Base-by-base conservation (phyloP, 2,888 invertebrate species). In the Galeopsomyia nigrocyanea region DNA sequence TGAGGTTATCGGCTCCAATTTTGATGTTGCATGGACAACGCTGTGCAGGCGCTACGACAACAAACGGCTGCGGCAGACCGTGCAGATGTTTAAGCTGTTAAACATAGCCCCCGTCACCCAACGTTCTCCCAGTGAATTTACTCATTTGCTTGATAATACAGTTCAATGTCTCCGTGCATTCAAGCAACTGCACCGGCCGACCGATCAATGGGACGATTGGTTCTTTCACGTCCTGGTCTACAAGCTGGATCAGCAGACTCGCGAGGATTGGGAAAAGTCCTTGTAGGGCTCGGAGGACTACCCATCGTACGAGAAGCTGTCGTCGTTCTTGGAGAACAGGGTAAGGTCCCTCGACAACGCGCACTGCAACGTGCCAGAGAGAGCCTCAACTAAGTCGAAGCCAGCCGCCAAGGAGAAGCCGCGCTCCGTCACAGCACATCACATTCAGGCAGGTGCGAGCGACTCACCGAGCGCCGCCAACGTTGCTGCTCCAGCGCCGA, bases 181-280 rank as follows among this genome's bases (percentile, higher is more conserved):
- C 3, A 0, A 39, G 16, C 10, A 47, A 21, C 22, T 61, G 0
- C 22, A 22, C 10, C 39, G 39, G 3, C 61, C 61, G 2, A 49
- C 16, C 0, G 61, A 50, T 1, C 50, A 61, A 1, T 61, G 61
- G 61, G 22, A 61, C 22, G 21, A 39, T 9, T 61, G 61, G 61
- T 49, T 61, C 2, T 21, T 61, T 2, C 39, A 39, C 22, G n/a
- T 61, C 1, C 17, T 61, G 0, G 49, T 50, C 2, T 22, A 1
- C 0, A 61, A 61, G 7, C n/a, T n/a, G n/a, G n/a, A n/a, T n/a
- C n/a, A n/a, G n/a, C n/a, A n/a, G n/a, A n/a, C n/a, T n/a, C n/a
- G 61, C 6, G 61, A 61, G 61, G 39, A 61, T 9, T 61, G 61
- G 61, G 61, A 61, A 16, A 5, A 49, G n/a, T 17, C 39, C 3